Conservation (phyloP, 2,888 invertebrate species). For the Cantharis nigra region DNA sequence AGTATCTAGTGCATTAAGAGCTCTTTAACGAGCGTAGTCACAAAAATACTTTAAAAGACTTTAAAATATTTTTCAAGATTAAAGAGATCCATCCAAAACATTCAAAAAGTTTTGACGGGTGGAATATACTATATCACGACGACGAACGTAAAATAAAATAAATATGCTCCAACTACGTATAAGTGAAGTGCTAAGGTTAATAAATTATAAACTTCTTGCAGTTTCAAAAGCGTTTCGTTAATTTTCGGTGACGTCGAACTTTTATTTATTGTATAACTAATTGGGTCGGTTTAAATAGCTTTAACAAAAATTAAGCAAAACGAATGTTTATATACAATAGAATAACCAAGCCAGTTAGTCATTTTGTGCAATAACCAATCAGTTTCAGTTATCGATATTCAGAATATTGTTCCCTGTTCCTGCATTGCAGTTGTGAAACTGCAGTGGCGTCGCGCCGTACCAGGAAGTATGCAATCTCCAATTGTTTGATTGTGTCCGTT, state of each 20-base stretch:
- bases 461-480: conserved; percentile 22
- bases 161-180: not conserved
- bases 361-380: not conserved
- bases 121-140: not conserved
- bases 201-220: not conserved
- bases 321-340: not conserved
- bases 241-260: not conserved
- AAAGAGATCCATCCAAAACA: not conserved
- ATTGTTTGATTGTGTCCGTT: conserved; percentile 28
- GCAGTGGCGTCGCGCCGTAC: conserved; percentile 1
- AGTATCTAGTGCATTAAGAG: not conserved
- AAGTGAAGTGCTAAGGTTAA: not conserved
- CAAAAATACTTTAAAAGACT: not conserved
- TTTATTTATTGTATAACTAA: not conserved
- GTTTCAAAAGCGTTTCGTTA: not conserved
- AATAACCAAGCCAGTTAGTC: not conserved
- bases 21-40: not conserved
- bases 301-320: not conserved
- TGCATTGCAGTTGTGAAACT: conserved; percentile 7
- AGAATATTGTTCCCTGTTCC: not conserved
- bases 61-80: conserved; percentile 1
- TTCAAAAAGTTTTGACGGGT: not conserved
- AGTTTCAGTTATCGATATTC: conserved; percentile 9
- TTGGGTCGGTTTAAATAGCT: not conserved
- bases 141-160: not conserved